Conservation (phyloP, 2,113 vertebrate genomes). For the Brienomyrus longianalis region DNA sequence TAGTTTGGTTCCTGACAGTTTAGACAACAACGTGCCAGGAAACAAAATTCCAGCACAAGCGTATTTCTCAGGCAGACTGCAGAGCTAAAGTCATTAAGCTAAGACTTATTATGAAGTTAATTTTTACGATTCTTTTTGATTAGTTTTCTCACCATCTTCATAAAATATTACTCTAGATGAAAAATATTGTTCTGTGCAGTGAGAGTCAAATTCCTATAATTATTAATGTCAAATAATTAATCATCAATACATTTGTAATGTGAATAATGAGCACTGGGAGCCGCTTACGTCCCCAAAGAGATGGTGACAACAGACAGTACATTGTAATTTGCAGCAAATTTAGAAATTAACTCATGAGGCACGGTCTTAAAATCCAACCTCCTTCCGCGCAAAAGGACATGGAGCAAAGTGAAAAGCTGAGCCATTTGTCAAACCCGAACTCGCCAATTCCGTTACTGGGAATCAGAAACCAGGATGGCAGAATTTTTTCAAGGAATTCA, state of each 20-base stretch:
- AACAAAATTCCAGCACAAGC: background rate
- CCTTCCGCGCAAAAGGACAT: background rate
- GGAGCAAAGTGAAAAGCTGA: background rate
- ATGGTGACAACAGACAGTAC: background rate
- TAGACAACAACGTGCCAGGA: background rate
- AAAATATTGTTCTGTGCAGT: background rate
- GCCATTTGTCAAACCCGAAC: background rate
- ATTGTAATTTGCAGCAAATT: conserved; percentile 12
- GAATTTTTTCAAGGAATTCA: background rate
- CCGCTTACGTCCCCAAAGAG: background rate
- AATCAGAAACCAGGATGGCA: background rate
- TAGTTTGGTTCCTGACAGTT: background rate
- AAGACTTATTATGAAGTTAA: background rate
- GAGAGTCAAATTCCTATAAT: background rate
- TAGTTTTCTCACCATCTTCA: background rate
- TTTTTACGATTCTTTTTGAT: background rate
- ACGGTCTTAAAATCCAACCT: background rate
- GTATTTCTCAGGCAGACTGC: background rate
- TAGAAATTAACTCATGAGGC: conserved; percentile 26
- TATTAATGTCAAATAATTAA: conserved; percentile 8
- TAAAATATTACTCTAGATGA: conserved; percentile 9
- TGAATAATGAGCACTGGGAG: background rate
- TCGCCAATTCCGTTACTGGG: background rate
- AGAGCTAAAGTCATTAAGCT: background rate
- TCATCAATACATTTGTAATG: background rate